Base-by-base conservation (phyloP, 2,888 invertebrate genomes). In the Hymenopus coronatus region DNA sequence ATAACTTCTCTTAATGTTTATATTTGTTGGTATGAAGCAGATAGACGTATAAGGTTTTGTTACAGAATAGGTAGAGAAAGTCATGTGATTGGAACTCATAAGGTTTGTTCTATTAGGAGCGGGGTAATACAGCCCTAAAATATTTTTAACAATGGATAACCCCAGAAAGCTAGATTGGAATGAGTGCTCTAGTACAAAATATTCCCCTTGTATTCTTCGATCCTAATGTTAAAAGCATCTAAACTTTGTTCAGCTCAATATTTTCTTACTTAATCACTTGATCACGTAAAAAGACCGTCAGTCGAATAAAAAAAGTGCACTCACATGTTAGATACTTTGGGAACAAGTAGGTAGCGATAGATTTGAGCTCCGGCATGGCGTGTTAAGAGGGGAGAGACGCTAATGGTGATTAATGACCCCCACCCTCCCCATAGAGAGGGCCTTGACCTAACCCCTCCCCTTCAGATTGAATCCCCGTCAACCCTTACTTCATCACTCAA, bases 371-470 rank as follows among this genome's bases (percentile, higher is more conserved):
- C 54, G 14, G 54, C 2, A 70, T 70, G 54, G 54, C 54, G 54
- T 70, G 54, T 20, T 70, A 40, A 25, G 54, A 70, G 54, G 54
- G 54, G 54, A 70, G 54, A 70, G 6, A 70, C 54, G 15, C 54
- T 70, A 70, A 70, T 70, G 54, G 54, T 70, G 54, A 70, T 70
- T 70, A 70, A 70, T 70, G 54, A 70, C 54, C 54, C 54, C 54
- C 54, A 25, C 54, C 54, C 54, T 25, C 54, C 54, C 54, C 20
- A 4, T 25, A 70, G 15, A 70, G 20, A 70, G 54, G 54, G 84
- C 84, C 84, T 84, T 84, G 84, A 84, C 84, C 84, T 85, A 54
- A 54, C 85, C 85, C 84, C 84, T 84, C 85, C 85, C 85, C 85
- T 40, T 46, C 40, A 85, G 85, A 85, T 85, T 85, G 85, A 85